A percentile compares a stretch with the other conserved stretches of the same genome.
phyloP scores from a whole-genome alignment of 2,888 invertebrate species.

The Tridacna crocea region DNA sequence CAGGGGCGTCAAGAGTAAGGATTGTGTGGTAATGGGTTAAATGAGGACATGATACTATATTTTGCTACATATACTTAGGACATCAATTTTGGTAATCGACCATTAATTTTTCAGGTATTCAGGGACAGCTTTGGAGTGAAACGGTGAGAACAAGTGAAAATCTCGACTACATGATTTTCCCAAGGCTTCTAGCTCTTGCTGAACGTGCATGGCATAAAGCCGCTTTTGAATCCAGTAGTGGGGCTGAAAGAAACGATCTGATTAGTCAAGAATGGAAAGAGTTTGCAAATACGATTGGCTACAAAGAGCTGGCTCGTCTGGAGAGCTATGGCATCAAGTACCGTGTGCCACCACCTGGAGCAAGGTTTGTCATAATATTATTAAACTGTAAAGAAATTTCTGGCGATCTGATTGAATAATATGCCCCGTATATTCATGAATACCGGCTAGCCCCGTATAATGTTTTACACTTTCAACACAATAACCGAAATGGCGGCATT shows the following conservation, averaged over 20 bases:
- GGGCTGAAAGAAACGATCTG: conserved; percentile 5
- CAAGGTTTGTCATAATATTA: conserved; percentile 56
- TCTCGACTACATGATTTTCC: conserved; percentile 76
- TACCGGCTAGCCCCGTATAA: too few relatives aligned
- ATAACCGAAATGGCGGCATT: too few relatives aligned
- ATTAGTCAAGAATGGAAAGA: conserved; percentile 67
- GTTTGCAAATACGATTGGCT: conserved; percentile 74
- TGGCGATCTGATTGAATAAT: too few relatives aligned
- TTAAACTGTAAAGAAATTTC: too few relatives aligned
- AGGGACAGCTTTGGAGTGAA: conserved; percentile 81
- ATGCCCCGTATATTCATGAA: too few relatives aligned
- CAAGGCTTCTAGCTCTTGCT: conserved; percentile 76
- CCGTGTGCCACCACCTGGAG: conserved; percentile 76
- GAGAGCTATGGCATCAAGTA: conserved; percentile 68
- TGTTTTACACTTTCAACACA: too few relatives aligned
- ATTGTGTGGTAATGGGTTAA: too few relatives aligned
- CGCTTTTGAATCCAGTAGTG: conserved; percentile 65
- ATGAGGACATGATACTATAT: too few relatives aligned
- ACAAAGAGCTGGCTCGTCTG: conserved; percentile 74
- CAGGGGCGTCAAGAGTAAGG: too few relatives aligned
- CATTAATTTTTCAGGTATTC: conserved; percentile 72
- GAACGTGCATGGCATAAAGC: conserved; percentile 81
- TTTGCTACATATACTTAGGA: too few relatives aligned
- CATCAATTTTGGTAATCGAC: too few relatives aligned
- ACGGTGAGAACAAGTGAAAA: conserved; percentile 66